Evolutionary conservation across 2,113 vertebrate genomes (phyloP), one percentile per base, ranked within the genome.

Genomic region (Polyodon spathula): DNA sequence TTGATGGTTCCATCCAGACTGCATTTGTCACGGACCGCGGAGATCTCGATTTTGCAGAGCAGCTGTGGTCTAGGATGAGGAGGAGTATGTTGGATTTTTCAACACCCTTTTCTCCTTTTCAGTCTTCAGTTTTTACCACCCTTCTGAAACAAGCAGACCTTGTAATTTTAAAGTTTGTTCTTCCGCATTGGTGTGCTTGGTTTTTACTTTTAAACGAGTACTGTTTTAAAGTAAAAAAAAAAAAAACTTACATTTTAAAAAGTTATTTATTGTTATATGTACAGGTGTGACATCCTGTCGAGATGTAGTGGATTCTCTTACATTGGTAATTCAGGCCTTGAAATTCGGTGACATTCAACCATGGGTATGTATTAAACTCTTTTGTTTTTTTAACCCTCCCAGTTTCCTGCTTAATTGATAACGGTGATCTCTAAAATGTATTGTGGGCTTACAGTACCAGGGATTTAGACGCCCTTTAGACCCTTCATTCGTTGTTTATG

Each of bases 21-120:
- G 68, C 76, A 2, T 71, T 86, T 60, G 74, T 91, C 63, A 81
- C 79, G 59, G 85, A 89, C 56, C 81, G 94, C 60, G 88, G 86
- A 8, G 90, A 94, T 71, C 84, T 99, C 15, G 96, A 98, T 76
- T 97, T 98, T 74, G 85, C 89, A 27, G 95, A 98, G 65, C 87
- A 94, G 50, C 77, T 99, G 1, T 99, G 96, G 96, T 90, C 90
- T 71, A 88, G 76, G 67, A 90, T 97, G 89, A 89, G 84, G 67
- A 90, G 78, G 71, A 90, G 96, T 97, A 67, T 68, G 90, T 84
- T 1, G 57, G 5, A 2, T 10, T 15, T 55, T 4, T 27, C n/a
- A n/a, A n/a, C n/a, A n/a, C n/a, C n/a, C n/a, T n/a, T n/a, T n/a
- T n/a, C n/a, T n/a, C n/a, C n/a, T n/a, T n/a, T n/a, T n/a, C n/a